phyloP scores from a whole-genome alignment of 2,888 invertebrate genomes.

The Apotomis capreana region DNA sequence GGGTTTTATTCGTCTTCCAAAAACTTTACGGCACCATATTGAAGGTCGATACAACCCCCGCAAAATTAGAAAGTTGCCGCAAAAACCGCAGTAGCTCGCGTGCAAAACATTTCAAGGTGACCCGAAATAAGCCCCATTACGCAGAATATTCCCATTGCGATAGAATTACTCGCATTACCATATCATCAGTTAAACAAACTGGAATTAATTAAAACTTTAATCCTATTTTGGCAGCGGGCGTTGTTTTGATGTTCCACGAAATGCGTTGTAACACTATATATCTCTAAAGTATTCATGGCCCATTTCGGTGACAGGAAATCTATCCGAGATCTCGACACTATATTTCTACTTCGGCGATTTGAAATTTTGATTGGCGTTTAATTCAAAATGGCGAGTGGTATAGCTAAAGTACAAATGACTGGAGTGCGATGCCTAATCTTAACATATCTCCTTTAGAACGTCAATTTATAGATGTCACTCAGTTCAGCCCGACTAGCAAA shows the following conservation, averaged over 20 bases:
- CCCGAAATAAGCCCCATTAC: constrained; percentile 32
- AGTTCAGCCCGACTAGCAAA: too few species aligned
- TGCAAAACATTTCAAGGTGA: constrained; percentile 41
- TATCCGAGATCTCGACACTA: too few species aligned
- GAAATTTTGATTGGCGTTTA: too few species aligned
- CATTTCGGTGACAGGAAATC: too few species aligned
- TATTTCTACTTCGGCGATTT: too few species aligned
- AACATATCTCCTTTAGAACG: too few species aligned
- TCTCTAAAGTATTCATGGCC: not conserved
- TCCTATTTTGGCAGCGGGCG: constrained; percentile 1
- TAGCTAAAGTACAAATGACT: too few species aligned
- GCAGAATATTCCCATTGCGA: constrained; percentile 25
- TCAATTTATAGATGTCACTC: too few species aligned
- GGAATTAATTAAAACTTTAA: constrained; percentile 22
- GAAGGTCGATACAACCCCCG: not conserved
- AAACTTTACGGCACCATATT: not conserved
- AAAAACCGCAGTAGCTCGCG: constrained; percentile 32
- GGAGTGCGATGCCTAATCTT: too few species aligned
- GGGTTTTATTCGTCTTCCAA: too few species aligned
- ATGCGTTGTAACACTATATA: constrained; percentile 5
- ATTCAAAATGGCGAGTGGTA: too few species aligned
- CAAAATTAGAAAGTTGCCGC: constrained; percentile 6
- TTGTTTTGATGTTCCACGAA: constrained; percentile 11
- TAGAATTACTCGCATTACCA: constrained; percentile 16
- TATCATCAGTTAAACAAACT: constrained; percentile 1